Percentiles rank a stretch among this genome's conserved stretches.
Evolutionary conservation across 2,113 vertebrate genomes (phyloP).

Genomic region (Bubo blakistoni): DNA sequence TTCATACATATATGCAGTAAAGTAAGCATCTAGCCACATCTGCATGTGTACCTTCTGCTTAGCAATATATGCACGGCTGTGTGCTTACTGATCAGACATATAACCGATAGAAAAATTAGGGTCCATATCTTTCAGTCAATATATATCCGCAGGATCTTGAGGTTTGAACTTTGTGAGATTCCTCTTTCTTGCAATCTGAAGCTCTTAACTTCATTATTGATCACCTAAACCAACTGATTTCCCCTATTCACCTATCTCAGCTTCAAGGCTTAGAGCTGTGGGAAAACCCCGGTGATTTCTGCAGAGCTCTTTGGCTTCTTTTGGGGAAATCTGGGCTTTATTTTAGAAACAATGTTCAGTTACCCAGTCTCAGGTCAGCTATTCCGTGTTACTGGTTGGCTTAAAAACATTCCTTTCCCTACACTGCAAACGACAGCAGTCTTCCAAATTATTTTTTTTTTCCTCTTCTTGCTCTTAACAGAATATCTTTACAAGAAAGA

Average conservation of each 20-base stretch:
- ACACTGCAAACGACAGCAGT: background rate
- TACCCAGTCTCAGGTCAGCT: background rate
- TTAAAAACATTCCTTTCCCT: constrained; percentile 17
- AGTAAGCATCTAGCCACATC: background rate
- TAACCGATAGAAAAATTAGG: background rate
- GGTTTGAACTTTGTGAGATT: background rate
- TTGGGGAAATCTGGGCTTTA: constrained; percentile 1
- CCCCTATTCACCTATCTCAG: background rate
- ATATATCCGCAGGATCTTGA: background rate
- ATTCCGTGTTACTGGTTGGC: background rate
- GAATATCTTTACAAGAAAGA: background rate
- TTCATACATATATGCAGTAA: background rate
- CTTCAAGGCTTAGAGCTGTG: background rate
- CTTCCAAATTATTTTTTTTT: background rate
- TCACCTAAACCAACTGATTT: background rate
- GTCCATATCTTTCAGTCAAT: background rate
- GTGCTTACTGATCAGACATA: background rate
- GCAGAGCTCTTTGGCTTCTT: background rate
- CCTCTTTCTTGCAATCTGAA: background rate
- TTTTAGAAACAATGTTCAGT: background rate
- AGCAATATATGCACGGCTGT: background rate
- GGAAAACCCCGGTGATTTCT: background rate
- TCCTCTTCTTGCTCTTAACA: background rate
- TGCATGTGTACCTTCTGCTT: background rate
- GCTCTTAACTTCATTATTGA: background rate